These are phyloP conservation scores for Himantopus leucocephalus DNA, from an alignment of 2,113 vertebrate species.

Conservation along the genomic window DNA sequence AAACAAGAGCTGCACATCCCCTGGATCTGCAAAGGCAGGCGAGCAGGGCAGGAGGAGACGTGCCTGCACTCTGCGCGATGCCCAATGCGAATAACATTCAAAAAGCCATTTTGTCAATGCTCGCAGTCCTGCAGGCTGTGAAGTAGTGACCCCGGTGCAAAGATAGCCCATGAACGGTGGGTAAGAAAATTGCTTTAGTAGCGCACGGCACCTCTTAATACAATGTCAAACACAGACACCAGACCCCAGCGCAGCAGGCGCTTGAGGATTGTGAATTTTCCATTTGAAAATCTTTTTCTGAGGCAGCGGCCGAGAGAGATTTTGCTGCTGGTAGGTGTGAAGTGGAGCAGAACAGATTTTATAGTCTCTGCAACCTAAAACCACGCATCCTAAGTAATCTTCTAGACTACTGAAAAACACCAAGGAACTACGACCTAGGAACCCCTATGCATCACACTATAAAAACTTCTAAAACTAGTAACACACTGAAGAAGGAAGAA, in stretches of 20 bases:
- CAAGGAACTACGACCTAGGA: background rate
- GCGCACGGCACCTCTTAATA: background rate
- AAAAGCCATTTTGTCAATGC: background rate
- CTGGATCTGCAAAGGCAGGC: fast-evolving
- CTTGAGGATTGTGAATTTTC: background rate
- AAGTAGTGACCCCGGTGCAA: background rate
- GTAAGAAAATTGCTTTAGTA: background rate
- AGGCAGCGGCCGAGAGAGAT: background rate
- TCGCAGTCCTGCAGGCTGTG: background rate
- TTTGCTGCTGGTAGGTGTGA: background rate
- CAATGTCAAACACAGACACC: background rate
- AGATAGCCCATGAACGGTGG: background rate
- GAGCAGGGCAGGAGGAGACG: background rate
- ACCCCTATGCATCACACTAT: fast-evolving
- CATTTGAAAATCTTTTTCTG: background rate
- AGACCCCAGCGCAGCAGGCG: background rate
- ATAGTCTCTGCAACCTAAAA: background rate
- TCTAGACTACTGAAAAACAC: background rate
- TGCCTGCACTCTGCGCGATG: background rate
- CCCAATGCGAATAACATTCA: background rate
- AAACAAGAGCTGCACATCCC: background rate
- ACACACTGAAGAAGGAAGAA: background rate
- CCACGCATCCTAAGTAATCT: background rate
- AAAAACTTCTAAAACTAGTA: background rate
- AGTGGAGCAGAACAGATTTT: background rate